These are phyloP conservation scores for Mirounga angustirostris DNA, from an alignment of 2,113 vertebrate genomes.

Conservation along the genomic window DNA sequence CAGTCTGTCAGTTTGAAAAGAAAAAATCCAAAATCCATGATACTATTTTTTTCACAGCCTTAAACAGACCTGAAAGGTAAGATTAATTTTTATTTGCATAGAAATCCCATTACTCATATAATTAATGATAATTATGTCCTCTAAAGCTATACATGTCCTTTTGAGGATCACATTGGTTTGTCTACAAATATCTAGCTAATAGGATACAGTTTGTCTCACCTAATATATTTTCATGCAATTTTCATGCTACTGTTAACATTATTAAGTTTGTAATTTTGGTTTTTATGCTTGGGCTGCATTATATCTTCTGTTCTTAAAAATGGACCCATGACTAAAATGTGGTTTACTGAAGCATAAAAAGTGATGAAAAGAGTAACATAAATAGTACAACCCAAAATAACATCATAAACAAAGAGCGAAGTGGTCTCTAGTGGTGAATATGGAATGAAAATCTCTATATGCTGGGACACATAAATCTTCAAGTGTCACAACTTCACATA, in stretches of 20 bases:
- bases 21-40: background rate
- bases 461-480: background rate
- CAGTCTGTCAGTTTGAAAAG: background rate
- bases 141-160: constrained; percentile 13
- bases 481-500: background rate
- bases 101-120: constrained; percentile 49
- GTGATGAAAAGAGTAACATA: constrained; percentile 57
- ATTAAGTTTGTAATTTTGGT: constrained; percentile 77
- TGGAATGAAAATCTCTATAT: constrained; percentile 20
- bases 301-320: constrained; percentile 43
- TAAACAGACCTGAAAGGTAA: constrained; percentile 56
- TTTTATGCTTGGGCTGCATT: constrained; percentile 45
- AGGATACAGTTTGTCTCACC: constrained; percentile 61
- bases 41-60: background rate
- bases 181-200: constrained; percentile 56
- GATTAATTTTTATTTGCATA: constrained; percentile 60
- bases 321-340: constrained; percentile 59
- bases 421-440: constrained; percentile 31
- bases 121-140: constrained; percentile 25
- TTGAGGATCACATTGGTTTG: background rate
- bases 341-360: constrained; percentile 67
- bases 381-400: constrained; percentile 54
- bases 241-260: constrained; percentile 67
- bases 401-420: constrained; percentile 58
- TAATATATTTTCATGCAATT: constrained; percentile 59